phyloP scores from a whole-genome alignment of 37 sponge, comb jelly and placozoan species.

The Dysidea cf. avara region DNA sequence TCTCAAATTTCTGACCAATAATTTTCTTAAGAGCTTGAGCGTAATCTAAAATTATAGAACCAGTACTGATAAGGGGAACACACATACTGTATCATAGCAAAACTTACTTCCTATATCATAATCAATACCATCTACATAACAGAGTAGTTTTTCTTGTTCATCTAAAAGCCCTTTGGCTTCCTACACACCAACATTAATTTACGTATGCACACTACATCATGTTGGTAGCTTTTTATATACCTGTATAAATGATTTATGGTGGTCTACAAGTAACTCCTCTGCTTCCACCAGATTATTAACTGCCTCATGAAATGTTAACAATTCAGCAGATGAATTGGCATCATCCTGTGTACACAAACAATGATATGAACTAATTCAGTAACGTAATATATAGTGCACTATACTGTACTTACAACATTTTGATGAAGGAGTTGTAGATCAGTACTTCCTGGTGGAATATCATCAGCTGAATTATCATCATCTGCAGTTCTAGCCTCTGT shows the following conservation, averaged over 20 bases:
- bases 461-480: conserved; percentile 2
- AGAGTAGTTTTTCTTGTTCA: conserved; percentile 52
- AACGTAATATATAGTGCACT: neutral
- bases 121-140: conserved; percentile 65
- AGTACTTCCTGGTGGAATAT: neutral
- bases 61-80: neutral
- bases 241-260: conserved; percentile 72
- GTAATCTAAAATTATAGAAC: conserved; percentile 37
- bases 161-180: conserved; percentile 65
- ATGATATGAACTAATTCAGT: neutral
- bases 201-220: neutral
- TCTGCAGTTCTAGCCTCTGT: conserved; percentile 7
- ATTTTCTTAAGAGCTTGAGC: conserved; percentile 38
- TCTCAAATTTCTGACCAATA: conserved; percentile 38
- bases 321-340: conserved; percentile 46
- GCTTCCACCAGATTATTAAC: conserved; percentile 74
- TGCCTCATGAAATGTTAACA: conserved; percentile 89
- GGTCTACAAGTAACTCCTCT: conserved; percentile 87
- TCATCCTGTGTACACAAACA: conserved; percentile 12
- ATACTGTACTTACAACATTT: neutral
- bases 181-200: conserved; percentile 34
- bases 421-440: neutral
- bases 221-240: conserved; percentile 4
- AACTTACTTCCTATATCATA: conserved; percentile 77
- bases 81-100: neutral